Percentiles rank a stretch among this genome's conserved stretches.
These are phyloP conservation scores for Alexandromys fortis DNA, from an alignment of 2,113 vertebrate genomes.

Conservation along the genomic window DNA sequence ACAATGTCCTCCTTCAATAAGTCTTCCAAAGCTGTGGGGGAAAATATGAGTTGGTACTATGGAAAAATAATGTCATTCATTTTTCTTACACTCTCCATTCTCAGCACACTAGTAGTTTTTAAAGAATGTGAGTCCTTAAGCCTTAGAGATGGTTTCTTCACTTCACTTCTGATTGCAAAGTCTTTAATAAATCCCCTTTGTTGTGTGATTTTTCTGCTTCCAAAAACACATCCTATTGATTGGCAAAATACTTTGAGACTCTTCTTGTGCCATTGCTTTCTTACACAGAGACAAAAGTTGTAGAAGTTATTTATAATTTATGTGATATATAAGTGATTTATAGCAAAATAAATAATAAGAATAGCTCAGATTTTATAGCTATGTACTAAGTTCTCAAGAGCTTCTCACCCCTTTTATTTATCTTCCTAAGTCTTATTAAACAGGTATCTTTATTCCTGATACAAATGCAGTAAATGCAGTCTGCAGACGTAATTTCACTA, in stretches of 20 bases:
- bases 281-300: not conserved
- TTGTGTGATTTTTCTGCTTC: conserved; percentile 36
- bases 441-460: not conserved
- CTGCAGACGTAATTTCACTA: not conserved
- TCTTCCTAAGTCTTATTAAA: not conserved
- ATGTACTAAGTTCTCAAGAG: not conserved
- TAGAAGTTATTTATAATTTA: not conserved
- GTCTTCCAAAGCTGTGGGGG: conserved; percentile 6
- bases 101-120: conserved; percentile 44
- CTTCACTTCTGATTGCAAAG: conserved; percentile 1
- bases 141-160: conserved; percentile 24
- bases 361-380: not conserved
- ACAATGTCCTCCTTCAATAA: not conserved
- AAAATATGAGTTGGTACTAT: conserved; percentile 43
- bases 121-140: conserved; percentile 13
- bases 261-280: not conserved
- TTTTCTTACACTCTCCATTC: conserved; percentile 48
- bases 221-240: not conserved
- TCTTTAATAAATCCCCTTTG: conserved; percentile 38
- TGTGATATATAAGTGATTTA: not conserved
- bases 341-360: conserved; percentile 35
- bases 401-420: not conserved
- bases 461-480: not conserved
- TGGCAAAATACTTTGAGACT: conserved; percentile 48
- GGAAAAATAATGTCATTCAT: conserved; percentile 52